A percentile compares a stretch with the other conserved stretches of the same genome.
Conservation (phyloP, 2,113 vertebrate species). For the Dascyllus trimaculatus region DNA sequence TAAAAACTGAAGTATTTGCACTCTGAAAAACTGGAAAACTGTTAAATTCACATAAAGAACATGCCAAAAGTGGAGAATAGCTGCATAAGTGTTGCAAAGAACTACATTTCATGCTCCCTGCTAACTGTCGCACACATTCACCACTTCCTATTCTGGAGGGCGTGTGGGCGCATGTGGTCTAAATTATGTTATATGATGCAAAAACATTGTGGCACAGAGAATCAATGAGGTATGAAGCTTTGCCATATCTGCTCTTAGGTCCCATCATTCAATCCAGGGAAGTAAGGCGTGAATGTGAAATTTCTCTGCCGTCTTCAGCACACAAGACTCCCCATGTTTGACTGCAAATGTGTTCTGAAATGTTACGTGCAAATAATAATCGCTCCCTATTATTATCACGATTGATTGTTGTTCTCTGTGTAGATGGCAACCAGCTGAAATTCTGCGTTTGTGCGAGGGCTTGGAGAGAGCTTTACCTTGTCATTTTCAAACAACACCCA, state of each 20-base stretch:
- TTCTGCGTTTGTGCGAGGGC: neutral
- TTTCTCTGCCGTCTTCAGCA: slow-evolving; percentile 1
- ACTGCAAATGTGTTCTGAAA: slow-evolving; percentile 41
- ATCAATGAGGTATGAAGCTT: slow-evolving; percentile 73
- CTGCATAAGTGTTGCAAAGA: slow-evolving; percentile 9
- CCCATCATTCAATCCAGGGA: slow-evolving; percentile 69
- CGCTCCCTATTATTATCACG: slow-evolving; percentile 40
- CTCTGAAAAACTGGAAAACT: neutral
- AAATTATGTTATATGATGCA: slow-evolving; percentile 67
- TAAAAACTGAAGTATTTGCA: neutral
- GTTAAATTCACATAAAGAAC: neutral
- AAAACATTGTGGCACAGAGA: slow-evolving; percentile 55
- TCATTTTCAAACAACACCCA: slow-evolving; percentile 6
- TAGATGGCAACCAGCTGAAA: neutral
- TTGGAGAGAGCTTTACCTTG: slow-evolving; percentile 2
- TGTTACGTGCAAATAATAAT: slow-evolving; percentile 45
- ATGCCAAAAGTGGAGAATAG: neutral
- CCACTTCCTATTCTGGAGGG: slow-evolving; percentile 46
- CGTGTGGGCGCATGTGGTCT: slow-evolving; percentile 70
- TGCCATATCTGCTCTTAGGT: slow-evolving; percentile 64
- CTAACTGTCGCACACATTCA: slow-evolving; percentile 64
- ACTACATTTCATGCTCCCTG: slow-evolving; percentile 55
- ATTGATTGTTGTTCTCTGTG: slow-evolving; percentile 3
- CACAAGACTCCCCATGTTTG: slow-evolving; percentile 7
- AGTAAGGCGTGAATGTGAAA: neutral